Conservation (phyloP, 1,140 invertebrate species). For the Solenopsis invicta region DNA sequence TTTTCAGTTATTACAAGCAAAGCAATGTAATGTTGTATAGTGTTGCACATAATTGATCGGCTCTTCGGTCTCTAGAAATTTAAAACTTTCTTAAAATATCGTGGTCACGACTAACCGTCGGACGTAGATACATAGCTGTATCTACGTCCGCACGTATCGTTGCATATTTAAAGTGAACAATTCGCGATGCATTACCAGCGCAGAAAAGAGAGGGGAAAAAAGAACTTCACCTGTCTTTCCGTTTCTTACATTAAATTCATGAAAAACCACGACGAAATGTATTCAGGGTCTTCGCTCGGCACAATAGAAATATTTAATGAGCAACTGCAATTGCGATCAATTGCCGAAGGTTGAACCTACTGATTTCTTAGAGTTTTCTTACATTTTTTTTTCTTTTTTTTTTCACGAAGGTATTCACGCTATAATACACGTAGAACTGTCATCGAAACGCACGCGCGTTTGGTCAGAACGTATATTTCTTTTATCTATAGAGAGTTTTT, state of each 20-base stretch:
- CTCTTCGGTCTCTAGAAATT: neutral
- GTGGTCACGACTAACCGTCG: neutral
- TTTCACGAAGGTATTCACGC: neutral
- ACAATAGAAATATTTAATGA: slow-evolving; percentile 32
- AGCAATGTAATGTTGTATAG: neutral
- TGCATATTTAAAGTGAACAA: slow-evolving; percentile 40
- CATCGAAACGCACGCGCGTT: neutral
- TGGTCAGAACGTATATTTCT: neutral
- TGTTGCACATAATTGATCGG: neutral
- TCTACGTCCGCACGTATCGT: neutral
- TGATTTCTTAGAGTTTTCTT: neutral
- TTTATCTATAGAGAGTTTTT: neutral
- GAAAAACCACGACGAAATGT: neutral
- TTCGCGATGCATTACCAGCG: neutral
- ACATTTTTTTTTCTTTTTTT: neutral
- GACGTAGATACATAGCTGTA: neutral
- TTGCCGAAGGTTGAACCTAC: neutral
- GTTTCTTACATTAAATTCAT: neutral
- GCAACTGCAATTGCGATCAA: neutral
- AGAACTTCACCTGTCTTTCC: neutral
- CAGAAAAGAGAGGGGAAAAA: neutral
- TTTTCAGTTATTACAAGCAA: neutral
- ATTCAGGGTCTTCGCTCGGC: neutral
- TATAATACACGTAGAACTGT: neutral
- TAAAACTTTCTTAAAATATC: neutral